These are phyloP conservation scores for Euleptes europaea DNA, from an alignment of 2,113 vertebrate genomes.

Conservation along the genomic window DNA sequence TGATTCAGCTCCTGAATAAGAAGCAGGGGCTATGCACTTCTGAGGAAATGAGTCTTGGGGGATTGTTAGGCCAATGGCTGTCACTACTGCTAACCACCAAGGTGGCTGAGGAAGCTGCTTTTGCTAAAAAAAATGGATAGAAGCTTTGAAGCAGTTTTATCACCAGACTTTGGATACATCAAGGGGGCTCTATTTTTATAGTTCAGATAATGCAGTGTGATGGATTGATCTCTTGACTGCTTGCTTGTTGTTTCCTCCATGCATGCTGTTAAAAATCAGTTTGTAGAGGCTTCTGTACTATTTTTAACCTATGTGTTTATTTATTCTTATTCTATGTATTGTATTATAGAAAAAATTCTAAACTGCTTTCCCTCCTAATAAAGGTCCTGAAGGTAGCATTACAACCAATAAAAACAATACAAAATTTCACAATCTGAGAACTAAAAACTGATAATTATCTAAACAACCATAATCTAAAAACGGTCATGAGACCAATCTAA, in stretches of 20 bases:
- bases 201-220: not conserved
- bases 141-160: constrained; percentile 1
- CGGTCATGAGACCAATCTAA: too few species aligned
- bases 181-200: constrained; percentile 16
- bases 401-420: too few species aligned
- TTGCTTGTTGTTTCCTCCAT: not conserved
- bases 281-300: not conserved
- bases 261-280: not conserved
- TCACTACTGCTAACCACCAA: constrained; percentile 13
- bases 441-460: too few species aligned
- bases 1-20: constrained; percentile 33
- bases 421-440: too few species aligned
- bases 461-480: too few species aligned
- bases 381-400: too few species aligned
- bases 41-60: not conserved
- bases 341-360: too few species aligned
- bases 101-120: constrained; percentile 6
- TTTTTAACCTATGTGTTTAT: too few species aligned
- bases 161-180: constrained; percentile 11
- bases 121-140: not conserved
- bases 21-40: constrained; percentile 16
- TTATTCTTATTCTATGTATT: too few species aligned
- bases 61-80: not conserved
- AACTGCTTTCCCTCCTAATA: too few species aligned
- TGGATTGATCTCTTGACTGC: not conserved